A percentile compares a stretch with the other conserved stretches of the same genome.
Conservation (phyloP, 2,113 vertebrate species). For the Sitta europaea region DNA sequence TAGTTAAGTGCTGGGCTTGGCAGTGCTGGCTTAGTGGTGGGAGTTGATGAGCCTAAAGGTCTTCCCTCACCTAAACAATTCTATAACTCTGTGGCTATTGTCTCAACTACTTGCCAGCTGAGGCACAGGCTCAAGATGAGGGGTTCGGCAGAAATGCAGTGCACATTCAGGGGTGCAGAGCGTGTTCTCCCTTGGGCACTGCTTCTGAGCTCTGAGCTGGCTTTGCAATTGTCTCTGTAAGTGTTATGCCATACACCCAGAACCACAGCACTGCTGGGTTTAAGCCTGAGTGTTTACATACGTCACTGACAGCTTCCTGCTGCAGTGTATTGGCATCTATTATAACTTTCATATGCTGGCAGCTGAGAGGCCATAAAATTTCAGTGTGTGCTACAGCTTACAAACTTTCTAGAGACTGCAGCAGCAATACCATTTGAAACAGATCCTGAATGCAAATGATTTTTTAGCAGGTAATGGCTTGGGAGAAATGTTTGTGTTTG, state of each 20-base stretch:
- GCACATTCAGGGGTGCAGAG: rapidly evolving
- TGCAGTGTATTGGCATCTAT: background rate
- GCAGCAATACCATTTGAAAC: background rate
- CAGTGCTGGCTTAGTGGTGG: too few relatives aligned
- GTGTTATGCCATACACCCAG: background rate
- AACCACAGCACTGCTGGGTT: rapidly evolving
- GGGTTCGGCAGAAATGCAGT: rapidly evolving
- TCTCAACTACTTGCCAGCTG: too few relatives aligned
- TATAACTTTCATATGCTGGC: background rate
- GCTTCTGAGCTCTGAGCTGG: background rate
- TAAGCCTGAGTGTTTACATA: rapidly evolving
- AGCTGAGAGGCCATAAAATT: background rate
- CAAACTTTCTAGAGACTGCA: background rate
- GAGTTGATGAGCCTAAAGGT: rapidly evolving
- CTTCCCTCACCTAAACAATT: background rate
- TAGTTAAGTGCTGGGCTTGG: background rate
- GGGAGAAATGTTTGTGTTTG: rapidly evolving
- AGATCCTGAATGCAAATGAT: rapidly evolving
- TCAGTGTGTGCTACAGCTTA: background rate
- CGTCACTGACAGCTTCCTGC: background rate
- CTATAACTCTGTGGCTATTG: too few relatives aligned
- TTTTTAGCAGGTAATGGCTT: background rate
- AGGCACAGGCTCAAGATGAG: too few relatives aligned
- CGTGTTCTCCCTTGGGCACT: background rate
- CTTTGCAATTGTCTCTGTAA: rapidly evolving